Evolutionary conservation across 2,113 vertebrate genomes (phyloP).

Genomic region (Saguinus imperator): DNA sequence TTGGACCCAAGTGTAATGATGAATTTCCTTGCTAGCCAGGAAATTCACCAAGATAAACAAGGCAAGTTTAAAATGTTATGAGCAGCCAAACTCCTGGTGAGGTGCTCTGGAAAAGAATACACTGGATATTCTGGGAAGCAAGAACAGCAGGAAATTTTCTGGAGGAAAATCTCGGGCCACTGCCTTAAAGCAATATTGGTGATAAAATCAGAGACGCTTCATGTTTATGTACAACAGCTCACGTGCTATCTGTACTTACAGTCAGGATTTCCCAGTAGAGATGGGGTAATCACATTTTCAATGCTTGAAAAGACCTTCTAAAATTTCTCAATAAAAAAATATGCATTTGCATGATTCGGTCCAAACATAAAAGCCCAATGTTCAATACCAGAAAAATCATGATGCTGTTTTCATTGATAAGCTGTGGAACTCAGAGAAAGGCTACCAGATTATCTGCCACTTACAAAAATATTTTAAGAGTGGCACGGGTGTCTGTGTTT

Average conservation of each 20-base stretch:
- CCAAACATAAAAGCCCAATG: background rate
- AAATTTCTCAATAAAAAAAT: background rate
- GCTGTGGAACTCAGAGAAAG: background rate
- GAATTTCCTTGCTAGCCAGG: constrained; percentile 72
- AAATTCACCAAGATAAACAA: constrained; percentile 78
- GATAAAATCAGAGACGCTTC: background rate
- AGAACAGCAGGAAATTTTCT: constrained; percentile 56
- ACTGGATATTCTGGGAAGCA: constrained; percentile 69
- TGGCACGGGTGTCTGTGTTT: background rate
- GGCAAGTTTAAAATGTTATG: constrained; percentile 64
- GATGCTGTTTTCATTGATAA: background rate
- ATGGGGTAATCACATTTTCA: background rate
- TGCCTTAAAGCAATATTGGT: background rate
- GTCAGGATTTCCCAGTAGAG: background rate
- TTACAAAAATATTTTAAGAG: background rate
- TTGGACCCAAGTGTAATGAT: constrained; percentile 72
- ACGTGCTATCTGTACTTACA: background rate
- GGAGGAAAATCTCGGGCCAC: constrained; percentile 40
- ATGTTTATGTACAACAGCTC: background rate
- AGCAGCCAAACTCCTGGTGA: constrained; percentile 69
- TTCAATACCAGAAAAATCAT: background rate
- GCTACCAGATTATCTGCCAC: background rate
- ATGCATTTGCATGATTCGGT: background rate
- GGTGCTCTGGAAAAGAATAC: constrained; percentile 71
- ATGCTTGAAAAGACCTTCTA: background rate